phyloP scores from a whole-genome alignment of 2,888 invertebrate genomes.

The Idaea aversata region DNA sequence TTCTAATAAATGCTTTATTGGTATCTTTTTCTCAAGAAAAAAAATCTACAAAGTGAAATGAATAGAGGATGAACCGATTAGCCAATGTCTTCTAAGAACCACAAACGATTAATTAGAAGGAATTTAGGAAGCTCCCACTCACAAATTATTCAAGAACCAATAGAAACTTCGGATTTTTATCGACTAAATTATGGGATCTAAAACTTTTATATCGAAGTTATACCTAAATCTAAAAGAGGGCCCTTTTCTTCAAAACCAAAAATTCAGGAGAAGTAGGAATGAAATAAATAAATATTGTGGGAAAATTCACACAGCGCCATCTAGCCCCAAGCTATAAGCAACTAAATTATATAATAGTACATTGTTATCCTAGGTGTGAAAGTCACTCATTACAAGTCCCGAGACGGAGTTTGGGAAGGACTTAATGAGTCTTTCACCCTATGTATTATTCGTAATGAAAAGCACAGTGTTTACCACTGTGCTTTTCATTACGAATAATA shows the following conservation, averaged over 20 bases:
- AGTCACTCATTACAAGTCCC: too few relatives aligned
- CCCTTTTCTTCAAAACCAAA: background rate
- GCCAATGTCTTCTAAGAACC: slow-evolving; percentile 38
- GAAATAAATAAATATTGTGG: too few relatives aligned
- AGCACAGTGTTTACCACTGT: too few relatives aligned
- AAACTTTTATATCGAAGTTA: slow-evolving; percentile 56
- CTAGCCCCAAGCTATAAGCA: too few relatives aligned
- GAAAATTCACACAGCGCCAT: too few relatives aligned
- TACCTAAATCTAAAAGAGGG: slow-evolving; percentile 22
- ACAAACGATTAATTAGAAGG: slow-evolving; percentile 47
- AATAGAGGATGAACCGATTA: background rate
- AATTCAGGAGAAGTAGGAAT: background rate
- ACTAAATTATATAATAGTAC: too few relatives aligned
- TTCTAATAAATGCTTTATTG: background rate
- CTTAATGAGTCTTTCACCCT: too few relatives aligned
- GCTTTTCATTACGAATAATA: too few relatives aligned
- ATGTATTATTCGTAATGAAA: too few relatives aligned
- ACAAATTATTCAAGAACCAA: slow-evolving; percentile 42
- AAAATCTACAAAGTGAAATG: background rate
- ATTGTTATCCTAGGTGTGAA: too few relatives aligned
- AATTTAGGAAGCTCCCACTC: slow-evolving; percentile 36
- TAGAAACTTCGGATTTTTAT: slow-evolving; percentile 55
- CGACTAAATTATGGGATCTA: slow-evolving; percentile 69
- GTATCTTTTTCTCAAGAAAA: background rate
- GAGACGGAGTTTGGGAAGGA: too few relatives aligned